Evolutionary conservation across 2,888 invertebrate genomes (phyloP), one percentile per base, ranked within the genome.

Genomic region (Dicranocentrus wangi): DNA sequence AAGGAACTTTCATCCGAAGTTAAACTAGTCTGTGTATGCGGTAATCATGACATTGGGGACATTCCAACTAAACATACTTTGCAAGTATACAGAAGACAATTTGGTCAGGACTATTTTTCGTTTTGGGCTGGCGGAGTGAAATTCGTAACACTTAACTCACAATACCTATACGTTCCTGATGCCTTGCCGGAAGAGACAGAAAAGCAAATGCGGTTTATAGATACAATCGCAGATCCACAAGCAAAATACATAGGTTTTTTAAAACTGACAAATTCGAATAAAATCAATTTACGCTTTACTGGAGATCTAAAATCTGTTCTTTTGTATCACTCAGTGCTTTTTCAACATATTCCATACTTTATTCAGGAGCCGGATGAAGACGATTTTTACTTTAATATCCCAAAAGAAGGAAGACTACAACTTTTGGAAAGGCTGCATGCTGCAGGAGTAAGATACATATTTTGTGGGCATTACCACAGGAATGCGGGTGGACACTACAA

Each of bases 41-140:
- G 91, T 1, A 91, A 91, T 86, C 91, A 91, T 86, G 91, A 91
- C 85, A 87, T 91, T 25, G 90, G 90, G 3, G 88, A 91, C 84
- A 86, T 84, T 1, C 91, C 91, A 7, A 89, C 90, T 0, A 72
- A 75, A n/a, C 85, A 88, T 43, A 87, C 89, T 3, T 87, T 91
- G 7, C 82, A 87, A 47, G 71, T 84, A 5, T 88, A 87, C 75
- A 79, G 85, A 15, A 19, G 17, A 2, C 86, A 87, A 23, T 89
- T 88, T 85, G 90, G 91, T 25, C 89, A 89, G 84, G 91, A 91
- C 85, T 90, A 88, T 84, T 91, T 89, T 86, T 88, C 89, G 0
- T 91, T 91, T 86, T 90, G 89, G 89, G 88, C 87, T 55, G 89
- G 89, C 21, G 90, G 90, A 1, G 88, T 90, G n/a, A 88, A 89